These are phyloP conservation scores for Hydrolagus colliei DNA, from an alignment of 2,797 vertebrate species.

Conservation along the genomic window DNA sequence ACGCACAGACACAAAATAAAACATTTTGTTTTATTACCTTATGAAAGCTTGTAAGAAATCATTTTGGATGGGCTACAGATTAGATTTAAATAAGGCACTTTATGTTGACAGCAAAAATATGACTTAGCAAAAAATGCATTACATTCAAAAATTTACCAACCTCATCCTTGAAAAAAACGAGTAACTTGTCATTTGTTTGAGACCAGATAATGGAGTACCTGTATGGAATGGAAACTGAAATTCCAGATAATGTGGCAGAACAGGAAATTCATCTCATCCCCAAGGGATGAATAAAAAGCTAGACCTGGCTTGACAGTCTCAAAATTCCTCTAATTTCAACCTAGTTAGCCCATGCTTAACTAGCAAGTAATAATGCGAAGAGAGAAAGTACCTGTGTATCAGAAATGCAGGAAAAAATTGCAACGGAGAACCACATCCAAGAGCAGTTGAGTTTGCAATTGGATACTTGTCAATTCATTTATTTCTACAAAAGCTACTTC, in stretches of 20 bases:
- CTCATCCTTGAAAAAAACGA: neutral
- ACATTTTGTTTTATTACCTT: slow-evolving; percentile 13
- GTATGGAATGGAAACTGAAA: neutral
- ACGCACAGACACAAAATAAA: neutral
- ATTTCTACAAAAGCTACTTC: neutral
- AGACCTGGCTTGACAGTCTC: neutral
- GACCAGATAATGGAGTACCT: too few species aligned
- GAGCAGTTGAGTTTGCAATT: neutral
- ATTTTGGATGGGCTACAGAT: neutral
- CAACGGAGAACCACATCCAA: neutral
- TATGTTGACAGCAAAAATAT: neutral
- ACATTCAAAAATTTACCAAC: neutral
- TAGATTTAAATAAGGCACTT: slow-evolving; percentile 5
- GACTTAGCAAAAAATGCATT: neutral
- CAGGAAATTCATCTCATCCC: neutral
- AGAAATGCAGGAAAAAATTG: neutral
- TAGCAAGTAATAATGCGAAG: neutral
- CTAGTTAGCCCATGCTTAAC: neutral
- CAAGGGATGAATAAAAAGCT: neutral
- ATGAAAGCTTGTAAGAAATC: neutral
- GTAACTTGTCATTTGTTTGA: neutral
- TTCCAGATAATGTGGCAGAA: neutral
- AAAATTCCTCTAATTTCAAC: neutral
- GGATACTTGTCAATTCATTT: neutral
- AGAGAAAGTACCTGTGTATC: neutral